phyloP scores from a whole-genome alignment of 2,888 invertebrate genomes.

The Drosophila atroscutellata region DNA sequence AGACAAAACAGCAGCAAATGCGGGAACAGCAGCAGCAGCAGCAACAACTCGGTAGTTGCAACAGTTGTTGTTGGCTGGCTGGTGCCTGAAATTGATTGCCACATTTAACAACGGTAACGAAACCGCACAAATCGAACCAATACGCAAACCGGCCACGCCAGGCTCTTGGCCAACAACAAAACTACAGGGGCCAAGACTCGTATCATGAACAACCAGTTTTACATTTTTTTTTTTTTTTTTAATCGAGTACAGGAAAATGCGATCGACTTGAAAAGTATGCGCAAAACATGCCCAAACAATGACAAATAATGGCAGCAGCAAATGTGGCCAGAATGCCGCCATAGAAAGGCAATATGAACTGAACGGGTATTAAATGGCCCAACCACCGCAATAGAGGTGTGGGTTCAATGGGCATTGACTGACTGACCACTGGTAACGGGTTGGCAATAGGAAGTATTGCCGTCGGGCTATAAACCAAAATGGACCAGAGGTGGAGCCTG shows the following conservation, averaged over 20 bases:
- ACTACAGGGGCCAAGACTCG: slow-evolving; percentile 21
- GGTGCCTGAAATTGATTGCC: slow-evolving; percentile 65
- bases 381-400: slow-evolving; percentile 32
- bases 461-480: background rate
- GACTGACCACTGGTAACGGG: slow-evolving; percentile 22
- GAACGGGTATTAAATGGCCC: slow-evolving; percentile 9
- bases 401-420: slow-evolving; percentile 49
- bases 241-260: slow-evolving; percentile 59
- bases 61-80: slow-evolving; percentile 44
- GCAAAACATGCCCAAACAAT: slow-evolving; percentile 48
- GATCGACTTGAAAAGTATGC: slow-evolving; percentile 54
- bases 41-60: slow-evolving; percentile 42
- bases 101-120: slow-evolving; percentile 72
- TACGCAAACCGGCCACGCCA: slow-evolving; percentile 58
- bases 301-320: slow-evolving; percentile 44
- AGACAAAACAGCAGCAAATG: slow-evolving; percentile 34
- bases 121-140: slow-evolving; percentile 56
- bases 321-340: slow-evolving; percentile 54
- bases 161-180: slow-evolving; percentile 31
- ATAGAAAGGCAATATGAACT: slow-evolving; percentile 26
- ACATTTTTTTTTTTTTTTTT: slow-evolving; percentile 18
- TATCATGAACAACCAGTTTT: slow-evolving; percentile 30
- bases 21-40: slow-evolving; percentile 17
- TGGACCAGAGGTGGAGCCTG: background rate
- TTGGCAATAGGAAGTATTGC: slow-evolving; percentile 15